Evolutionary conservation across 2,113 vertebrate genomes (phyloP), one percentile per base, ranked within the genome.

Genomic region (Sorex fumeus): DNA sequence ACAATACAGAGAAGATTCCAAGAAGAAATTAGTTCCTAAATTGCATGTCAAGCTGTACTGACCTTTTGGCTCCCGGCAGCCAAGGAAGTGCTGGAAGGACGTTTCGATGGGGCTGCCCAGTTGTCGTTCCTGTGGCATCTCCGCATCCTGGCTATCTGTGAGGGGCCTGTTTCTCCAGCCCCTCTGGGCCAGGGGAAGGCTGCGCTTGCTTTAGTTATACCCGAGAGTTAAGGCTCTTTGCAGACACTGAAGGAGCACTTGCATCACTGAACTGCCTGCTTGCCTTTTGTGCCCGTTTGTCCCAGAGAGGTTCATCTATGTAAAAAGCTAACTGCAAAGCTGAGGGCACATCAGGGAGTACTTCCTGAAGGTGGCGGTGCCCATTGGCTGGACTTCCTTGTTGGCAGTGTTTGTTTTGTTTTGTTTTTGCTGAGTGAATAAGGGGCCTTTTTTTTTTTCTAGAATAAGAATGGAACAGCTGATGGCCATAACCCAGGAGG

Each of bases 401-500:
- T 72, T 66, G 70, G 80, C 45, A 85, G 53, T 57, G 18, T 18
- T 21, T 19, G 18, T 57, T 50, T 50, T 5, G 23, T 57, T 66
- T 28, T n/a, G 25, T 1, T 0, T 86, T 64, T 81, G 30, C 82
- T 75, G 4, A 79, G 3, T 50, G 32, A 62, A 64, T 11, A n/a
- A 32, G 7, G 66, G 19, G 4, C 18, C 86, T 30, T 53, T 50
- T 84, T 80, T 70, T 85, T 72, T 81, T 7, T 79, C 70, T 96
- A 99, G 99, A 87, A 99, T 99, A 88, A 98, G 98, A 84, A 98
- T 99, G 98, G 99, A 99, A 3, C 99, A 99, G 64, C 96, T 99
- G 96, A 98, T 99, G 94, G 97, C 98, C 53, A 99, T 99, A 96
- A 99, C 99, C 0, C 99, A 99, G 95, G 99, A 99, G 90, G 99